Evolutionary conservation across 2,888 invertebrate species (phyloP).

Genomic region (Tanypteryx hageni): DNA sequence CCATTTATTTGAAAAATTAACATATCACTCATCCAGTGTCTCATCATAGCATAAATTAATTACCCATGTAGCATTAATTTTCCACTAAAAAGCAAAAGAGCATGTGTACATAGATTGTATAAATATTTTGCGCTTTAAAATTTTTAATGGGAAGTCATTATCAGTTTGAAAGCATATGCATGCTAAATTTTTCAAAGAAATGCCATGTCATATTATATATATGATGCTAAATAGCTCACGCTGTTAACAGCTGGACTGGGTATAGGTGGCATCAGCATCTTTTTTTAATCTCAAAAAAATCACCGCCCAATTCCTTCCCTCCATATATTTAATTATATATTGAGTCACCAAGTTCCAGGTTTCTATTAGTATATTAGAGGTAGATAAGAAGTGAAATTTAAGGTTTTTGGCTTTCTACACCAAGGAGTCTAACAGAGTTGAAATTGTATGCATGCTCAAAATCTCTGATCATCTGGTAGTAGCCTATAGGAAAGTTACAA

Average conservation of each 20-base stretch:
- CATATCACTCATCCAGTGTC: constrained; percentile 63
- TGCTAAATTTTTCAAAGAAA: constrained; percentile 54
- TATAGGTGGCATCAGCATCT: constrained; percentile 59
- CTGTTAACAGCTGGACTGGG: constrained; percentile 62
- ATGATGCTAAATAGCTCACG: constrained; percentile 63
- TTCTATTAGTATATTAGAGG: constrained; percentile 44
- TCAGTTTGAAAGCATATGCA: constrained; percentile 55
- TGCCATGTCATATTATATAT: constrained; percentile 57
- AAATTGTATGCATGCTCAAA: constrained; percentile 40
- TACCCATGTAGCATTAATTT: constrained; percentile 56
- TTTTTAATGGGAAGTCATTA: constrained; percentile 60
- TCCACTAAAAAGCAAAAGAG: constrained; percentile 47
- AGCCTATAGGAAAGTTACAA: background rate
- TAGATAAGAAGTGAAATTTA: constrained; percentile 41
- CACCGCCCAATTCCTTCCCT: constrained; percentile 63
- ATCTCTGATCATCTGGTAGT: constrained; percentile 20
- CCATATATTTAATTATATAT: constrained; percentile 59
- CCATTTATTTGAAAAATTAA: constrained; percentile 60
- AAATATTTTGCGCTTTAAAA: constrained; percentile 56
- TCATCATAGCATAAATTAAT: constrained; percentile 42
- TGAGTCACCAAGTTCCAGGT: constrained; percentile 58
- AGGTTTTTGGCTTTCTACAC: constrained; percentile 62
- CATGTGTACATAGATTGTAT: constrained; percentile 53
- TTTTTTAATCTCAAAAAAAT: constrained; percentile 46
- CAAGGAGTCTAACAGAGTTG: constrained; percentile 58